Base-by-base conservation (phyloP, 1,140 invertebrate species). In the Drosophila kikkawai region DNA sequence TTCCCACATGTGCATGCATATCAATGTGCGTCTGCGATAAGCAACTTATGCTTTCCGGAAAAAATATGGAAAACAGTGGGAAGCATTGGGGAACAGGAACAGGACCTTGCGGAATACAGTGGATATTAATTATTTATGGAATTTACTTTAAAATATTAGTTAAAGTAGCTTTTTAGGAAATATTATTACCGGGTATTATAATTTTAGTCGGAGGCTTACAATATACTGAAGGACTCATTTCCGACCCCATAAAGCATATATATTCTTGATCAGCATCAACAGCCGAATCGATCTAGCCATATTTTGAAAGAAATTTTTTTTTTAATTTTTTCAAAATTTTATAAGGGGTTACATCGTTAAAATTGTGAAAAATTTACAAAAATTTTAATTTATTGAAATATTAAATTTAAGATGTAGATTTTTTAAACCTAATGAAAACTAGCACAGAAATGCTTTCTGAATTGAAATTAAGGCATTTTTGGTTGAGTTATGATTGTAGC, bases 1-100 rank as follows among this genome's bases (percentile, higher is more conserved):
- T 76, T 68, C 42, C 63, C 63, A 76, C 61, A 81, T 81, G 79
- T 36, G 76, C 59, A 56, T 75, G 75, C 74, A 84, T 84, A 82
- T 86, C 77, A 87, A 86, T 81, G 59, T 48, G 57, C 51, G 69
- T 70, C 69, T 41, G 37, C 69, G 69, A 71, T 73, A 73, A 73
- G 69, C 53, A 73, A 73, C 67, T 73, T 73, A 41, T 73, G 69
- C 69, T 60, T 51, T 41, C 32, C 19, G 37, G 19, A 22, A 56
- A 56, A 59, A 73, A 71, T 71, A 71, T 42, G 63, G 34, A 66
- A 34, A 59, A 44, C 37, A 37, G 39, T 9, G 22, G 36, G 53
- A 5, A 56, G 47, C 22, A 26, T 48, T 26, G 47, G 22, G 47
- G 1, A 26, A 26, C 47, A 48, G 22, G 22, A 37, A 36, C 26